Percentiles rank a stretch among this genome's conserved stretches.
Conservation (phyloP, 2,113 vertebrate species). For the Micronycteris hirsuta region DNA sequence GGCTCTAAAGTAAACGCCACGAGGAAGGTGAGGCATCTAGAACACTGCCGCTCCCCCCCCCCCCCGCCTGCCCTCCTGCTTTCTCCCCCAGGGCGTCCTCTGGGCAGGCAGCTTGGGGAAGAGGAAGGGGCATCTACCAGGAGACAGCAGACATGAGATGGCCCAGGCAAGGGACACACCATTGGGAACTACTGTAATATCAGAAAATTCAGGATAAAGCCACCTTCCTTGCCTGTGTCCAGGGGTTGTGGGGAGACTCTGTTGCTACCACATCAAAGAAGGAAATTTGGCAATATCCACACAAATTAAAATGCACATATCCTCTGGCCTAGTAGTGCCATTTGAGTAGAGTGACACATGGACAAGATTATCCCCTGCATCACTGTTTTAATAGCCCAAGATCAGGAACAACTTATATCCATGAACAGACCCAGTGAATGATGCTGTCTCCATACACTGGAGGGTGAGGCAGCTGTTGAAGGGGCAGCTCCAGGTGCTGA, state of each 20-base stretch:
- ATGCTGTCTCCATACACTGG: fast-evolving
- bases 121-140: neutral
- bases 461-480: neutral
- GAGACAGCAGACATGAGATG: neutral
- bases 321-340: neutral
- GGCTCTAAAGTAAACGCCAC: neutral
- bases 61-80: fast-evolving
- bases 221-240: neutral
- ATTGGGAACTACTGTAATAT: too few relatives aligned
- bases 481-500: neutral
- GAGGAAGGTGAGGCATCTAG: fast-evolving
- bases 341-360: neutral
- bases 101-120: too few relatives aligned
- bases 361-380: neutral
- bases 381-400: neutral
- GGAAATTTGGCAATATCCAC: neutral
- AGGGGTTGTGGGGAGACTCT: fast-evolving
- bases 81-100: neutral
- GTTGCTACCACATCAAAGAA: neutral
- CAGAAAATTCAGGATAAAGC: neutral
- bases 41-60: too few relatives aligned
- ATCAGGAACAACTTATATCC: neutral
- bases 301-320: neutral
- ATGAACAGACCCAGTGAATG: fast-evolving
- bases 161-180: fast-evolving